A percentile compares a stretch with the other conserved stretches of the same genome.
Evolutionary conservation across 2,888 invertebrate species (phyloP).

Genomic region (Furcula furcula): DNA sequence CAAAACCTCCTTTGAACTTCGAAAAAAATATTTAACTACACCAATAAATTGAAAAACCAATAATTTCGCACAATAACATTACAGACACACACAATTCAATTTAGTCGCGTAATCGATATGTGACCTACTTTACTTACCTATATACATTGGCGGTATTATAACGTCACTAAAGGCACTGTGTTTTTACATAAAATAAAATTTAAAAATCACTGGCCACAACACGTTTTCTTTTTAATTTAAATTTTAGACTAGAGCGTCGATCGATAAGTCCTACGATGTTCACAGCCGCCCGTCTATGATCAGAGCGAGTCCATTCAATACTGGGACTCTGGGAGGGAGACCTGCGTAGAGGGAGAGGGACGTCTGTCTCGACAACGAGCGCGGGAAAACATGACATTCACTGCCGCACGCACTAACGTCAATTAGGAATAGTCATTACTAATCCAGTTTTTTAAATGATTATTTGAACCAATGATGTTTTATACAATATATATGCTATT

Average conservation of each 20-base stretch:
- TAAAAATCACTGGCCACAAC: slow-evolving; percentile 56
- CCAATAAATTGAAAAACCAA: slow-evolving; percentile 23
- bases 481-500: no score
- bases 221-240: slow-evolving; percentile 51
- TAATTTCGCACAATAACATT: slow-evolving; percentile 29
- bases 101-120: slow-evolving; percentile 31
- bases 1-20: slow-evolving; percentile 39
- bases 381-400: slow-evolving; percentile 74
- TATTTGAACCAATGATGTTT: no score
- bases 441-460: no score
- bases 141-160: slow-evolving; percentile 37
- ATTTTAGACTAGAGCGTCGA: slow-evolving; percentile 61
- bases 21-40: slow-evolving; percentile 39
- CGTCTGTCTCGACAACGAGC: slow-evolving; percentile 39
- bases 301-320: slow-evolving; percentile 66
- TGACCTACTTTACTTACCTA: slow-evolving; percentile 54
- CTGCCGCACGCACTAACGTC: no score
- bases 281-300: slow-evolving; percentile 44
- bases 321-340: slow-evolving; percentile 38
- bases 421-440: no score
- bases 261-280: slow-evolving; percentile 61
- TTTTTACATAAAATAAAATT: slow-evolving; percentile 31
- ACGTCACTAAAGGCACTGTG: slow-evolving; percentile 59
- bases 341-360: no score
- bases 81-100: slow-evolving; percentile 24